Conservation (phyloP, 2,888 invertebrate species). For the Caenorhabditis panamensis region DNA sequence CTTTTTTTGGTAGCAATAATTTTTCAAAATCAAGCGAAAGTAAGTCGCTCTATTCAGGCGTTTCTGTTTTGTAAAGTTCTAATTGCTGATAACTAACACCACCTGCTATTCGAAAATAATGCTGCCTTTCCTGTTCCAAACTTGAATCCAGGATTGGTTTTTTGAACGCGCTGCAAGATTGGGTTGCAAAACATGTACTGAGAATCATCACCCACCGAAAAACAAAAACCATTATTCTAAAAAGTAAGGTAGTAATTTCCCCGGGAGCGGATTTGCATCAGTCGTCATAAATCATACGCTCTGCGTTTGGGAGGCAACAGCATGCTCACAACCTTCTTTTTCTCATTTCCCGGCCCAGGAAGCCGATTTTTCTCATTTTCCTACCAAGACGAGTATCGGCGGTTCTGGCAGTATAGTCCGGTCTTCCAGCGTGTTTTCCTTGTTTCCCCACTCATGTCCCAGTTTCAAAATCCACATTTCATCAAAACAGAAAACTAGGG, state of each 20-base stretch:
- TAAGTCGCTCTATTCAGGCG: too few relatives aligned
- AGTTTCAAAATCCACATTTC: not conserved
- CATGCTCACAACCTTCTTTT: conserved; percentile 8
- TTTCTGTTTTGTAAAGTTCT: too few relatives aligned
- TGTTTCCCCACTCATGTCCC: not conserved
- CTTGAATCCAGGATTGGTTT: too few relatives aligned
- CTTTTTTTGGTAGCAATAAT: too few relatives aligned
- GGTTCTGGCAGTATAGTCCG: not conserved
- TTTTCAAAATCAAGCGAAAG: too few relatives aligned
- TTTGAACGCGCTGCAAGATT: too few relatives aligned
- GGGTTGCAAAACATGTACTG: not conserved
- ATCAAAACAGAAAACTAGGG: not conserved
- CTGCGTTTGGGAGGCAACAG: conserved; percentile 9
- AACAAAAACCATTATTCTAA: not conserved
- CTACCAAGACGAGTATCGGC: not conserved
- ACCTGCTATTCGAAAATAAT: too few relatives aligned
- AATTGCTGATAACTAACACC: too few relatives aligned
- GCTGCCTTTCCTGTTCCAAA: too few relatives aligned
- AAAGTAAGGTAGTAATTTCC: not conserved
- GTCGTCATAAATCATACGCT: conserved; percentile 7
- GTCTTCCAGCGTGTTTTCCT: not conserved
- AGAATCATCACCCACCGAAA: not conserved
- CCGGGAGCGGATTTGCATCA: conserved; percentile 6
- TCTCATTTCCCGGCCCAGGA: conserved; percentile 1
- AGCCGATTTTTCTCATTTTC: conserved; percentile 1